Percentiles rank a stretch among this genome's conserved stretches.
These are phyloP conservation scores for Philantomba maxwellii DNA, from an alignment of 2,113 vertebrate genomes.

Conservation along the genomic window DNA sequence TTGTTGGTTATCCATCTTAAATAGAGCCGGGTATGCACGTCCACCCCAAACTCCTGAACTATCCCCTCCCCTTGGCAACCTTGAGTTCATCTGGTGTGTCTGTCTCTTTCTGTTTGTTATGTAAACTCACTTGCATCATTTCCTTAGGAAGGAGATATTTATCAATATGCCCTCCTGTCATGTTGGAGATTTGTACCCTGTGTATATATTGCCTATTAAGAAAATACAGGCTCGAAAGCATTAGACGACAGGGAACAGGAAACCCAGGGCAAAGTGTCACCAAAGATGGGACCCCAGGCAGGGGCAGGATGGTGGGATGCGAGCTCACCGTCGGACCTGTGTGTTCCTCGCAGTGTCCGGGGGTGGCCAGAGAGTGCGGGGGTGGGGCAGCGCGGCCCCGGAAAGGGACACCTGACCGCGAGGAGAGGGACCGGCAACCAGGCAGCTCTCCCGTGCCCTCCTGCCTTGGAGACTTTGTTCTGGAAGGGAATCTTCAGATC, in stretches of 20 bases:
- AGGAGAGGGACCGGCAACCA: not conserved
- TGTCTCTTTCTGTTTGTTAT: not conserved
- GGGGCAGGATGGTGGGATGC: not conserved
- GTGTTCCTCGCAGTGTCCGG: too few relatives aligned
- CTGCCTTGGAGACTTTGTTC: not conserved
- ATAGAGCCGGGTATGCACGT: not conserved
- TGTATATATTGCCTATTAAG: not conserved
- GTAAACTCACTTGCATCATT: not conserved
- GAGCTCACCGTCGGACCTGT: too few relatives aligned
- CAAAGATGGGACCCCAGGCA: not conserved
- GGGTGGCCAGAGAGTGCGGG: not conserved
- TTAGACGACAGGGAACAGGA: not conserved
- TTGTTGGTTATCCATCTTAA: not conserved
- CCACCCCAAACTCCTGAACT: not conserved
- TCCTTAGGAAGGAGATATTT: not conserved
- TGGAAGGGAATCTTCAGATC: not conserved
- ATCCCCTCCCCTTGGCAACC: not conserved
- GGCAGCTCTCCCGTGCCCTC: not conserved
- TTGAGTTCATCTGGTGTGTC: not conserved
- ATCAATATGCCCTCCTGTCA: not conserved
- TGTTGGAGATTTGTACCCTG: not conserved
- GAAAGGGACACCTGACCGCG: not conserved
- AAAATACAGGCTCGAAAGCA: not conserved
- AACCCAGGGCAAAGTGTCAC: not conserved
- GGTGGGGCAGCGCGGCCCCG: fast-evolving